Evolutionary conservation across 2,888 invertebrate genomes (phyloP), one percentile per base, ranked within the genome.

Genomic region (Platycheirus rosarum): DNA sequence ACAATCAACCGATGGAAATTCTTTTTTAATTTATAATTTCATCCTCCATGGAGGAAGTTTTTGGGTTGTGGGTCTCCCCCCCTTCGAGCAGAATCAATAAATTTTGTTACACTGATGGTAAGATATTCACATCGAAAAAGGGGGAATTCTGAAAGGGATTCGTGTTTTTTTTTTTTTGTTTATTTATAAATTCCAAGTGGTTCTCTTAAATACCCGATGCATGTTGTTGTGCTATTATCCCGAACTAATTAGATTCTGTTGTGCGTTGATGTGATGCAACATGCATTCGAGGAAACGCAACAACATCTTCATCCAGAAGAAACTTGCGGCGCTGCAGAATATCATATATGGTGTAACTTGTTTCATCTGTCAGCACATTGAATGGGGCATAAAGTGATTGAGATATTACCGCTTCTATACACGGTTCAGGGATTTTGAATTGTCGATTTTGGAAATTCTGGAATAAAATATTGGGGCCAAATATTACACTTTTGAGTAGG

Each of bases 381-480:
- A 68, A 82, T 82, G 77, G 82, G 66, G 82, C 82, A 82, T 82
- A 77, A 82, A 82, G 77, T 82, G 82, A 82, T 82, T 82, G 77
- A 82, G 77, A 82, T 77, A 82, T 82, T 66, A 68, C 68, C 57
- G 62, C 71, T 44, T 68, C 42, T 16, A 14, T 60, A 76, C 71
- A 82, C 13, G 65, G 42, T 68, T 68, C 82, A 68, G 62, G 49
- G 55, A 60, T 62, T 68, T 82, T 82, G 73, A 77, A 77, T 82
- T 57, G 77, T 77, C 77, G 82, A 82, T 53, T 77, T 71, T 68
- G 55, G 63, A 42, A 53, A 16, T 60, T 29, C 3, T 8, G n/a
- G n/a, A n/a, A 53, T 35, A 13, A 37, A 37, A 37, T 55, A 40
- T 44, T 16, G 29, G 20, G 42, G 68, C 18, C 40, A 60, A 18